phyloP scores from a whole-genome alignment of 1,140 invertebrate genomes.

The Nylanderia fulva region DNA sequence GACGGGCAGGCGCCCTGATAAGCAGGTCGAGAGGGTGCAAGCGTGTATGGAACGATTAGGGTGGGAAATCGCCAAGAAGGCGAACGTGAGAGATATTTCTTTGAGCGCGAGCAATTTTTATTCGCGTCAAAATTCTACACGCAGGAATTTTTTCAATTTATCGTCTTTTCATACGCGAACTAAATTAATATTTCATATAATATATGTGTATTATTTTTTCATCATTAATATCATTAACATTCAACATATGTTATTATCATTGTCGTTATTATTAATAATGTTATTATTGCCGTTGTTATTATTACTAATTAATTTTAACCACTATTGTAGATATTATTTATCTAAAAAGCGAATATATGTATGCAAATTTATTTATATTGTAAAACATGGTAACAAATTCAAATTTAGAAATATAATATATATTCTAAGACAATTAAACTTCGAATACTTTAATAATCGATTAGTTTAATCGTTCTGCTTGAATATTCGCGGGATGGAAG shows the following conservation, averaged over 20 bases:
- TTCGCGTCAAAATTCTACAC: not conserved
- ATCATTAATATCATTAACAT: conserved; percentile 32
- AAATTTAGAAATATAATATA: conserved; percentile 21
- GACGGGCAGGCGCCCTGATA: conserved; percentile 61
- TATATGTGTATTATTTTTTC: not conserved
- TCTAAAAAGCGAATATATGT: conserved; percentile 19
- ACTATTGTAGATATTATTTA: conserved; percentile 14
- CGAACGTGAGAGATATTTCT: conserved; percentile 28
- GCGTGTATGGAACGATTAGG: conserved; percentile 60
- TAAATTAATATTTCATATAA: not conserved
- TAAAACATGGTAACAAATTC: conserved; percentile 23
- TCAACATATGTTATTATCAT: conserved; percentile 2
- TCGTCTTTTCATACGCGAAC: not conserved
- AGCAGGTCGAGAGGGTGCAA: conserved; percentile 68
- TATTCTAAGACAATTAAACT: not conserved
- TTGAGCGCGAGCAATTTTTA: conserved; percentile 39
- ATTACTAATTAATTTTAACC: conserved; percentile 32
- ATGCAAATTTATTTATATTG: conserved; percentile 16
- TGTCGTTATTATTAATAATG: not conserved
- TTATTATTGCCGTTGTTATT: not conserved
- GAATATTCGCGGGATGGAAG: not conserved
- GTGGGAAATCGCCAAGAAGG: conserved; percentile 53
- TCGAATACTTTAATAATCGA: not conserved
- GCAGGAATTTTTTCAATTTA: not conserved
- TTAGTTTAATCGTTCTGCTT: not conserved